These are phyloP conservation scores for Martes flavigula DNA, from an alignment of 2,797 vertebrate genomes.

Conservation along the genomic window DNA sequence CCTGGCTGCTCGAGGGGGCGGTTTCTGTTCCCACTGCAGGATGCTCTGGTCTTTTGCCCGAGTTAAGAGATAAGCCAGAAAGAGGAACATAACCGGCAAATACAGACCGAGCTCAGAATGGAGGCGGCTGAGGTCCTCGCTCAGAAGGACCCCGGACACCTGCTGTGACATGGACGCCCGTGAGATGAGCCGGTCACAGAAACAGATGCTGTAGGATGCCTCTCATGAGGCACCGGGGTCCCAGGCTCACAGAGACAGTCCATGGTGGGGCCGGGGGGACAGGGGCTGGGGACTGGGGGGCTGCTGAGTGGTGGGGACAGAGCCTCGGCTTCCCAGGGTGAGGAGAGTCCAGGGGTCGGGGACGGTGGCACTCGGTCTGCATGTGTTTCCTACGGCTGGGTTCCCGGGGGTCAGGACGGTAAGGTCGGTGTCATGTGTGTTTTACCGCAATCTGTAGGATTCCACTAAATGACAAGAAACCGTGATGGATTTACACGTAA, in stretches of 20 bases:
- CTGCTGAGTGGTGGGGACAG: not conserved
- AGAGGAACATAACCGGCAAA: not conserved
- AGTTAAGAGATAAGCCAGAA: not conserved
- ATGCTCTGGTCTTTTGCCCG: not conserved
- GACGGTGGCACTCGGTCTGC: too few species aligned
- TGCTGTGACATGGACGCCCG: fast-evolving
- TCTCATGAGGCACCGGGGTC: not conserved
- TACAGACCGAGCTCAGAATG: not conserved
- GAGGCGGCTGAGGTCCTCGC: not conserved
- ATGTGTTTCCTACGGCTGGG: not conserved
- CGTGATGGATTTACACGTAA: not conserved
- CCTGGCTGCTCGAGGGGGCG: not conserved
- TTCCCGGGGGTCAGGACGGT: not conserved
- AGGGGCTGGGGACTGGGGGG: not conserved
- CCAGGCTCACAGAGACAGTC: not conserved
- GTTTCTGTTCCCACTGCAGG: too few species aligned
- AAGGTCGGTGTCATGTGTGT: too few species aligned
- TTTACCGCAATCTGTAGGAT: not conserved
- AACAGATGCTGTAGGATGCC: not conserved
- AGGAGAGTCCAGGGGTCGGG: not conserved
- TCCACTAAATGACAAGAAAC: not conserved
- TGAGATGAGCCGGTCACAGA: not conserved
- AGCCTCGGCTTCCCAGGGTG: not conserved
- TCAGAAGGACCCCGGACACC: not conserved
- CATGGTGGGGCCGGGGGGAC: too few species aligned